A percentile compares a stretch with the other conserved stretches of the same genome.
Conservation (phyloP, 92 coral and sea anemone genomes). For the Umimayanthus kanabou region DNA sequence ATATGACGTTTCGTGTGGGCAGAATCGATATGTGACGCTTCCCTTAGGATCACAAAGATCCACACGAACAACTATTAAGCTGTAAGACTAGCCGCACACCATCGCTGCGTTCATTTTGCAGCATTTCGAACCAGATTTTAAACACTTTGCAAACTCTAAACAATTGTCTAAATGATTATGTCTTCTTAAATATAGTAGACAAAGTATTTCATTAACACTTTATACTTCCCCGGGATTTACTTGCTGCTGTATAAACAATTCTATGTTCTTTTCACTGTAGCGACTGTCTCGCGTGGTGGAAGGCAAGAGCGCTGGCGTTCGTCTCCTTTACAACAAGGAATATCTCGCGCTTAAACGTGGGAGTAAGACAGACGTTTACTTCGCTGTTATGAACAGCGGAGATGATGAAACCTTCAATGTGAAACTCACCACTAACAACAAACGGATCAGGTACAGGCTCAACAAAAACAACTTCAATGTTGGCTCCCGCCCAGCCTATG, state of each 20-base stretch:
- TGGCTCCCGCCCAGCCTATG: background rate
- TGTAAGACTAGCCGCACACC: too few relatives aligned
- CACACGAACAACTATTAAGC: too few relatives aligned
- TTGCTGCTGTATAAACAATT: background rate
- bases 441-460: background rate
- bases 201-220: too few relatives aligned
- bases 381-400: background rate
- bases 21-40: too few relatives aligned
- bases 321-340: conserved; percentile 5
- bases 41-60: too few relatives aligned
- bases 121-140: too few relatives aligned
- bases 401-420: background rate
- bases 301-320: background rate
- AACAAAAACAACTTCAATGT: background rate
- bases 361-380: background rate
- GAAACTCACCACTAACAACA: background rate
- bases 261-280: background rate
- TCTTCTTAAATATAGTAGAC: too few relatives aligned
- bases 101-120: too few relatives aligned
- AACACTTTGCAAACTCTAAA: too few relatives aligned
- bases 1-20: too few relatives aligned
- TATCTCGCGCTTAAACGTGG: background rate
- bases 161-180: too few relatives aligned
- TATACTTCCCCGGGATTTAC: too few relatives aligned
- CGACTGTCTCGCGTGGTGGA: conserved; percentile 9